A percentile compares a stretch with the other conserved stretches of the same genome.
These are phyloP conservation scores for Mellilla xanthometata DNA, from an alignment of 2,888 invertebrate species.

Conservation along the genomic window DNA sequence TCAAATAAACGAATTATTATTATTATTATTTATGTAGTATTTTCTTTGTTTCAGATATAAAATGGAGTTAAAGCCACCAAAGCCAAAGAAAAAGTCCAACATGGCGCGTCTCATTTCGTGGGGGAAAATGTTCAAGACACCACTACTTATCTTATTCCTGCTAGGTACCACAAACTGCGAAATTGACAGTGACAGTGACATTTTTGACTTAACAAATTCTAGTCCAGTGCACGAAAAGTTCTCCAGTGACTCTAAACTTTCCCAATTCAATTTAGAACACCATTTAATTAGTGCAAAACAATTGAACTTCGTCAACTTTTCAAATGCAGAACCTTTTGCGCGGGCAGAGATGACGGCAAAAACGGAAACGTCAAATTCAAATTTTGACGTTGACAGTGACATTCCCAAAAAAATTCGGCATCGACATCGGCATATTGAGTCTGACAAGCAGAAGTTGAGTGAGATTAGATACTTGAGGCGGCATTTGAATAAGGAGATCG, in stretches of 20 bases:
- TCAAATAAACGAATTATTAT: too few species aligned
- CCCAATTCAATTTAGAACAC: constrained; percentile 6
- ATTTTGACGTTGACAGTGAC: constrained; percentile 30
- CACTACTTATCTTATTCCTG: constrained; percentile 61
- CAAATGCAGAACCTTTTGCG: constrained; percentile 1
- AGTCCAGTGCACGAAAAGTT: constrained; percentile 10
- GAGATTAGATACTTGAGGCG: constrained; percentile 67
- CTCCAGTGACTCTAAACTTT: constrained; percentile 9
- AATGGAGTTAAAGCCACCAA: constrained; percentile 73
- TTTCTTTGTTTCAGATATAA: constrained; percentile 48
- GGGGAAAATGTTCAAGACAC: constrained; percentile 64
- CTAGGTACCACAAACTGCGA: constrained; percentile 69
- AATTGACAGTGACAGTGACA: constrained; percentile 49
- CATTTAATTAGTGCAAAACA: neutral
- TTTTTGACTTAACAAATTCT: constrained; percentile 23
- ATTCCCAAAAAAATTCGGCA: constrained; percentile 43
- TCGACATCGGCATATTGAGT: constrained; percentile 44
- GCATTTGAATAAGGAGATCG: constrained; percentile 67
- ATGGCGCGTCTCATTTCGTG: constrained; percentile 56
- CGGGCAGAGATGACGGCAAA: neutral
- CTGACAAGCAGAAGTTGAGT: constrained; percentile 53
- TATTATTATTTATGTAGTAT: too few species aligned
- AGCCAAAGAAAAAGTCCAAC: constrained; percentile 69
- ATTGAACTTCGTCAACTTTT: constrained; percentile 5
- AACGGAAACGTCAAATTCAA: neutral